Evolutionary conservation across 1,140 invertebrate species (phyloP), one percentile per base, ranked within the genome.

Genomic region (Lucilia cuprina): DNA sequence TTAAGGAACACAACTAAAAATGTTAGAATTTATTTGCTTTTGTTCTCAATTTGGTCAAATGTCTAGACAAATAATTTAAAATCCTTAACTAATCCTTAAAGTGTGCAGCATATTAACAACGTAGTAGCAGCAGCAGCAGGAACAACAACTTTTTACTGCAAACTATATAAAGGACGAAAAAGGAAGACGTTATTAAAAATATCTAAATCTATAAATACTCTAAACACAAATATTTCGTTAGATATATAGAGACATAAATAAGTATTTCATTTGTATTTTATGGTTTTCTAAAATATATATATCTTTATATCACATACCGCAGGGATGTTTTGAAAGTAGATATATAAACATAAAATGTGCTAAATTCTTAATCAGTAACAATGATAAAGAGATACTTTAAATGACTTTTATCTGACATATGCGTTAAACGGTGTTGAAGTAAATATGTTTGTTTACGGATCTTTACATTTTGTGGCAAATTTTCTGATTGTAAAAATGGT

Each of bases 41-140:
- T n/a, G 13, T 70, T 2, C 19, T 70, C 19, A 19, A 8, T 70
- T 70, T 70, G 65, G 65, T 70, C 75, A 41, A 75, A 41, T 41
- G 77, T 80, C 77, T 80, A 80, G 77, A 80, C 75, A 78, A 35
- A 78, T 41, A 80, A 80, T 80, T 80, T 80, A 21, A 80, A 49
- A 47, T 49, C 77, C 41, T 47, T 50, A 21, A 80, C 77, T 80
- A 80, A 80, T 80, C 77, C 77, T 21, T 49, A 50, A 80, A 80
- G 77, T 80, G 77, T 80, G 77, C 41, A 49, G n/a, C n/a, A 7
- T 19, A 70, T 70, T 70, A 70, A 70, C 65, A 70, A 21, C 65
- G n/a, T n/a, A n/a, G n/a, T n/a, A n/a, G n/a, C n/a, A n/a, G n/a
- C n/a, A n/a, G n/a, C n/a, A n/a, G n/a, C n/a, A n/a, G n/a, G n/a